phyloP scores from a whole-genome alignment of 2,797 vertebrate genomes.

The Ctenosaura bakeri region DNA sequence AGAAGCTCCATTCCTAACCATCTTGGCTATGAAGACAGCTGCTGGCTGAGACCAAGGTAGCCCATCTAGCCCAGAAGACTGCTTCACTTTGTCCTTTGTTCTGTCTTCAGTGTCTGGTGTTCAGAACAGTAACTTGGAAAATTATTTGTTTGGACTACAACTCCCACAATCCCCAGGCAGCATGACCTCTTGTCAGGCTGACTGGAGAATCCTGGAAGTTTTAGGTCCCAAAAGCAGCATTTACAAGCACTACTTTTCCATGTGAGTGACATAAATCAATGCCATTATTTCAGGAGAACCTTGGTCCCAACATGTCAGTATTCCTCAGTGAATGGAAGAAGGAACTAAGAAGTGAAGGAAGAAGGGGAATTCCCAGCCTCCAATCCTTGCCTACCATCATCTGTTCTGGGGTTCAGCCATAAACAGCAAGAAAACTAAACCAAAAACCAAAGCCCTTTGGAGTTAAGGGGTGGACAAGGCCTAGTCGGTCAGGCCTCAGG shows the following conservation, averaged over 20 bases:
- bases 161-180: no score
- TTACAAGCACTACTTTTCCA: no score
- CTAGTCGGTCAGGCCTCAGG: neutral
- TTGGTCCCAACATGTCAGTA: neutral
- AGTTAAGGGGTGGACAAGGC: no score
- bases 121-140: no score
- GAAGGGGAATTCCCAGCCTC: no score
- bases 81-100: no score
- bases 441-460: neutral
- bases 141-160: neutral
- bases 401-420: constrained; percentile 1
- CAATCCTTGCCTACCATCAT: neutral
- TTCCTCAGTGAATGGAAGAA: neutral
- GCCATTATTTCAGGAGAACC: neutral
- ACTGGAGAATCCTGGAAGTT: no score
- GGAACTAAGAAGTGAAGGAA: neutral
- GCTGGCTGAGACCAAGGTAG: no score
- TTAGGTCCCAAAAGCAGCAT: no score
- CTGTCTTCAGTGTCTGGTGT: no score
- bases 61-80: neutral
- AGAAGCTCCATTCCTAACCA: neutral
- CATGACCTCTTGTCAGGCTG: no score
- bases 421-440: neutral
- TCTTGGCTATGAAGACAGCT: no score
- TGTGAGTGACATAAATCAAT: neutral